Base-by-base conservation (phyloP, 2,797 vertebrate genomes). In the Kryptolebias ocellatus region DNA sequence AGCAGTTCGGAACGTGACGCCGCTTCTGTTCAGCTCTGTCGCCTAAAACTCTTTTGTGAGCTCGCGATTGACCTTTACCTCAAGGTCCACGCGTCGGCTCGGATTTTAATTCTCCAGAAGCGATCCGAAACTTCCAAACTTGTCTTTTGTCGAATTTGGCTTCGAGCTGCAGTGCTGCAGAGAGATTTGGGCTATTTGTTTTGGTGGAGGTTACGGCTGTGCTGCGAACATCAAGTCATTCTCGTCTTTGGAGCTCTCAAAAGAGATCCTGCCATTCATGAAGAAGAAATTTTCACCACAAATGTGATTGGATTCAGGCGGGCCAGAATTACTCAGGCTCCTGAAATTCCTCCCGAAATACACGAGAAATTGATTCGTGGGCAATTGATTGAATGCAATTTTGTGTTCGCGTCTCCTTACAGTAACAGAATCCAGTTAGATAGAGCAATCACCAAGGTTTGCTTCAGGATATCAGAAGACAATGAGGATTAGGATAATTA, bases 271-370 rank as follows among this genome's bases (percentile, higher is more conserved):
- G 56, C 60, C 68, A 77, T 85, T 80, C 59, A 81, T 24, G 57
- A 55, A 75, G 73, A 70, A 4, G 39, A 42, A 11, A 2, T 11
- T 42, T 42, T 42, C 39, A 2, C 39, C 11, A 42, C 39, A 2
- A 51, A 56, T 64, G 60, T 81, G 77, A 73, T 87, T 80, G 2
- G 79, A 83, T 55, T 84, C 67, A 74, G 47, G 2, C 2, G 2
- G 72, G 34, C 62, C 59, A 65, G 71, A 69, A 83, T 79, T 76
- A 78, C 67, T 81, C 69, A 74, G 72, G 61, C 9, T 57, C 58
- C 74, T 84, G 63, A 80, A 78, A 81, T 58, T 50, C 67, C 59
- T 78, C 74, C 75, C 60, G 65, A 78, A 81, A 83, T 66, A 81
- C 64, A 73, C 0, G 16, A 76, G 59, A 56, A 67, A 78, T 75